Conservation (phyloP, 2,797 vertebrate genomes). For the Myotis myotis region DNA sequence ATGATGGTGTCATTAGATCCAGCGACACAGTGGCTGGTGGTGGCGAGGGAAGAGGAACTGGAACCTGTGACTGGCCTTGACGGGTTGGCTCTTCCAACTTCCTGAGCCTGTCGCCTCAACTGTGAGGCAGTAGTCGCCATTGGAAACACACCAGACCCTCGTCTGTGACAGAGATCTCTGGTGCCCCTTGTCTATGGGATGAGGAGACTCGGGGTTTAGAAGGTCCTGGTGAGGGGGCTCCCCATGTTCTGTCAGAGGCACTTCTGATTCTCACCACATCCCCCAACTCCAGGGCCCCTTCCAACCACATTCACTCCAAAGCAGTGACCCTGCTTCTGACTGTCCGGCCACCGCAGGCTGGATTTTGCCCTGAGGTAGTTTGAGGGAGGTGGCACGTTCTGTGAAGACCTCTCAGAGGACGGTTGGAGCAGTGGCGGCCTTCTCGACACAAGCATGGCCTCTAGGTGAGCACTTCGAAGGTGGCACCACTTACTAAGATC, state of each 20-base stretch:
- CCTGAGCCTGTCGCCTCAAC: background rate
- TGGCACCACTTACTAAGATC: background rate
- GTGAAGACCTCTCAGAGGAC: background rate
- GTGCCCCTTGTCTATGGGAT: background rate
- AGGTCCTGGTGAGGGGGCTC: background rate
- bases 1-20: background rate
- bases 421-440: background rate
- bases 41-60: fast-evolving
- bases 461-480: background rate
- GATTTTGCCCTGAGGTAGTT: too few relatives aligned
- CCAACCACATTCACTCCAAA: background rate
- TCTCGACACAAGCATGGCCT: background rate
- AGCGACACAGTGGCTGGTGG: too few relatives aligned
- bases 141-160: background rate
- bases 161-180: background rate
- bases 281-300: background rate
- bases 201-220: background rate
- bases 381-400: background rate
- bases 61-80: too few relatives aligned
- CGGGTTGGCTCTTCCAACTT: background rate
- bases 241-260: background rate
- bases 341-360: background rate
- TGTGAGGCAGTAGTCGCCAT: background rate
- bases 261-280: background rate
- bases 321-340: background rate